A percentile compares a stretch with the other conserved stretches of the same genome.
These are phyloP conservation scores for Habroteleia sp. DNA, from an alignment of 2,888 invertebrate genomes.

Conservation along the genomic window DNA sequence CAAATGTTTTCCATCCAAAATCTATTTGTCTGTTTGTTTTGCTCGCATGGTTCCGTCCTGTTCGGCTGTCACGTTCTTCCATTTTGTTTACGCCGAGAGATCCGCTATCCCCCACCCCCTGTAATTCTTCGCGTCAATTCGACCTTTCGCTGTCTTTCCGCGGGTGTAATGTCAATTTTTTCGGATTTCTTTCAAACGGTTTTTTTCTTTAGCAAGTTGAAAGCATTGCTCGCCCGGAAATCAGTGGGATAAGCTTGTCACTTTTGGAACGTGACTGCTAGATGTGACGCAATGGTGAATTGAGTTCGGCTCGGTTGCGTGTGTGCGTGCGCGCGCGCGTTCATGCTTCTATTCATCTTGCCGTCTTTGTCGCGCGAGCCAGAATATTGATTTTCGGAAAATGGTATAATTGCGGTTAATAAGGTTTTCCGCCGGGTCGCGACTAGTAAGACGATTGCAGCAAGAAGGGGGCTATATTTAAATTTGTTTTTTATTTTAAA, in stretches of 20 bases:
- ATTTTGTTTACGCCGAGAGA: neutral
- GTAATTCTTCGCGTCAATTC: neutral
- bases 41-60: too few species aligned
- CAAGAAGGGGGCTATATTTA: too few species aligned
- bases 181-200: neutral
- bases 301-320: neutral
- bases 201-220: neutral
- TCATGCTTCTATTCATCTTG: neutral
- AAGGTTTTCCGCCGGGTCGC: neutral
- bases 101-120: neutral
- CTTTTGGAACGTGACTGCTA: slow-evolving; percentile 5
- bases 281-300: slow-evolving; percentile 21
- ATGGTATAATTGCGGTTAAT: slow-evolving; percentile 7
- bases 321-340: neutral
- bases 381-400: slow-evolving; percentile 28
- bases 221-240: too few species aligned
- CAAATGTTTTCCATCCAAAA: too few species aligned
- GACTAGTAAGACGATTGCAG: too few species aligned
- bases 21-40: too few species aligned
- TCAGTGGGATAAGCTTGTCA: too few species aligned
- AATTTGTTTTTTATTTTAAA: too few species aligned
- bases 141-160: too few species aligned
- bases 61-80: neutral
- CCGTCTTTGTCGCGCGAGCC: slow-evolving; percentile 4
- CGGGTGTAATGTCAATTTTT: too few species aligned